phyloP scores from a whole-genome alignment of 2,113 vertebrate species.

The Poeciliopsis retropinna region DNA sequence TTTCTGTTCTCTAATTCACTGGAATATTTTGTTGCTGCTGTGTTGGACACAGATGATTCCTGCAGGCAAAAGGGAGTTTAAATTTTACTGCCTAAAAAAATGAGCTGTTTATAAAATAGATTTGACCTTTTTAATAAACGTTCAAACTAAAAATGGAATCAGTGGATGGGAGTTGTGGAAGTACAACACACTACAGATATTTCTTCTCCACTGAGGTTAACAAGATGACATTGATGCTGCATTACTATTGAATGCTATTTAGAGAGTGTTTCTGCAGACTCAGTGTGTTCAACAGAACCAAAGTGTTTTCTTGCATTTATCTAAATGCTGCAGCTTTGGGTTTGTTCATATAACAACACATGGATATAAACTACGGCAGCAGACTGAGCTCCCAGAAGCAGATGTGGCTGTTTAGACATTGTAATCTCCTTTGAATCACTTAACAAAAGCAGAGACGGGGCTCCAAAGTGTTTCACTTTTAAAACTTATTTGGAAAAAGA shows the following conservation, averaged over 20 bases:
- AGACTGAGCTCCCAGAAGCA: slow-evolving; percentile 66
- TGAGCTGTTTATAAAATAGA: too few relatives aligned
- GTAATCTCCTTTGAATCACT: slow-evolving; percentile 71
- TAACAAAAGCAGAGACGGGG: slow-evolving; percentile 62
- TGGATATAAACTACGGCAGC: slow-evolving; percentile 39
- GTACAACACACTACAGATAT: background rate
- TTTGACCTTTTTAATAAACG: too few relatives aligned
- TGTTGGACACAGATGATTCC: too few relatives aligned
- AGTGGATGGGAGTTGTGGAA: background rate
- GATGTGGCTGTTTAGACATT: slow-evolving; percentile 82
- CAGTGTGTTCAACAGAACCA: slow-evolving; percentile 10
- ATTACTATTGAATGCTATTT: slow-evolving; percentile 37
- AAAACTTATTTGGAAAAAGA: slow-evolving; percentile 58
- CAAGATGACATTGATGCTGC: background rate
- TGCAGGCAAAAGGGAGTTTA: too few relatives aligned
- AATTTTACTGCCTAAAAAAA: too few relatives aligned
- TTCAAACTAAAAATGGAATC: too few relatives aligned
- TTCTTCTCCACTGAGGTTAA: too few relatives aligned
- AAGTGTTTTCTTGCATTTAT: slow-evolving; percentile 12
- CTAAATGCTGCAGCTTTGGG: background rate
- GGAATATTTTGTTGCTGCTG: too few relatives aligned
- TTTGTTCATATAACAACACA: slow-evolving; percentile 18
- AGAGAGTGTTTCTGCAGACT: slow-evolving; percentile 40
- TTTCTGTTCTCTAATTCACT: too few relatives aligned
- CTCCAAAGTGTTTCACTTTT: slow-evolving; percentile 66